Base-by-base conservation (phyloP, 2,113 vertebrate genomes). In the Oryctolagus cuniculus region DNA sequence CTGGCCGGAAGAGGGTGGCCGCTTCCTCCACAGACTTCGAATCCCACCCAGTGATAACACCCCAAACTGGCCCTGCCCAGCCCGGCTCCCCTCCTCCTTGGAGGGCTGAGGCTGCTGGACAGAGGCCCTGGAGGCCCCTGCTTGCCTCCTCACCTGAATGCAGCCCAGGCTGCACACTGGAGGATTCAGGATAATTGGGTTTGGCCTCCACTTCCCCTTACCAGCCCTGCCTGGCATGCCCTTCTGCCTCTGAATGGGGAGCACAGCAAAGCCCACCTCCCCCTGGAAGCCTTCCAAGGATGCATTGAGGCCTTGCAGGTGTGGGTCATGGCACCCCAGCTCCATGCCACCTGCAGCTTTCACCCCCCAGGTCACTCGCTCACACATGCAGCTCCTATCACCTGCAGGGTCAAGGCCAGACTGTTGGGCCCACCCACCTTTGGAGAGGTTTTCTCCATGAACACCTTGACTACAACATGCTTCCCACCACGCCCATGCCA, bases 1-100 rank as follows among this genome's bases (percentile, higher is more conserved):
- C 87, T 88, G 64, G 92, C 80, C 98, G 97, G 98, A 98, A 98
- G 95, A 96, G 97, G 97, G 97, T 64, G 92, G 98, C 97, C 15
- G 66, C 87, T 98, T 98, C 98, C 97, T 98, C 93, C 88, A 63
- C 93, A 96, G 95, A 97, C 93, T 89, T 97, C 90, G 89, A 94
- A 89, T 72, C 97, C 96, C 96, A 80, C 93, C 77, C 91, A 91
- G 85, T 91, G 92, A 91, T 95, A 97, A 97, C 72, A 91, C 91
- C 86, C 82, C 10, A 34, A 64, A 73, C 78, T 27, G 86, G 79
- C 78, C 89, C 93, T 87, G 89, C 96, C 91, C 61, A n/a, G 77
- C 29, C 79, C 17, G n/a, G 79, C 51, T 55, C 49, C 89, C 72
- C 72, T 80, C 87, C 90, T 89, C 93, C 86, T 44, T 44, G 44